Percentiles rank a stretch among this genome's conserved stretches.
Evolutionary conservation across 2,888 invertebrate species (phyloP).

Genomic region (Labia minor): DNA sequence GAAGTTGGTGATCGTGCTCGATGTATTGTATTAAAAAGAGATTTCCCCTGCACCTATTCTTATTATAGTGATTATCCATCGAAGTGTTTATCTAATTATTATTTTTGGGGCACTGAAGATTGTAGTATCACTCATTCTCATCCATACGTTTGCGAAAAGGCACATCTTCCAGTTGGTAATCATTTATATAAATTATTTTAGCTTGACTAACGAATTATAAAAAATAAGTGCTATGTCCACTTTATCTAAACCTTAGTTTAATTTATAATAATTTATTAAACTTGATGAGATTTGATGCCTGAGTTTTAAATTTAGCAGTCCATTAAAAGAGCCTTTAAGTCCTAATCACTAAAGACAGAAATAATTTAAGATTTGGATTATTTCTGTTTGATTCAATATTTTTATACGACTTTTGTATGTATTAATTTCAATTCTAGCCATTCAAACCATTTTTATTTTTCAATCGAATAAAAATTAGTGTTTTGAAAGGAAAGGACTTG

Average conservation of each 20-base stretch:
- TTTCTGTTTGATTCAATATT: no score
- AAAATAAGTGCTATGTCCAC: conserved; percentile 18
- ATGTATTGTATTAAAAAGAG: conserved; percentile 36
- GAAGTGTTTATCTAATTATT: conserved; percentile 36
- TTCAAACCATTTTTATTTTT: no score
- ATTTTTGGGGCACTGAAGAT: conserved; percentile 40
- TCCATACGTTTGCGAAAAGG: conserved; percentile 42
- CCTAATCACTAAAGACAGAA: no score
- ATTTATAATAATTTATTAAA: conserved; percentile 15
- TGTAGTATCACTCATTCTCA: conserved; percentile 36
- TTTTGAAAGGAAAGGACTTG: no score
- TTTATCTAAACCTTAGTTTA: neutral
- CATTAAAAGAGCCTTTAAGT: no score
- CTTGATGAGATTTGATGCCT: no score
- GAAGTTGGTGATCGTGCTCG: conserved; percentile 29
- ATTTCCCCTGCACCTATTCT: conserved; percentile 33
- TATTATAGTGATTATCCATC: conserved; percentile 23
- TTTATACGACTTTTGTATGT: no score
- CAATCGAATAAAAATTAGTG: no score
- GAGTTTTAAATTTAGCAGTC: no score
- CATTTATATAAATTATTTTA: conserved; percentile 25
- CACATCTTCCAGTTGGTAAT: conserved; percentile 40
- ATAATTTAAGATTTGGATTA: no score
- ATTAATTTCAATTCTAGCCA: no score
- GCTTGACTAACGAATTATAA: conserved; percentile 25